Evolutionary conservation across 2,797 vertebrate species (phyloP), one percentile per base, ranked within the genome.

Genomic region (Falco rusticolus): DNA sequence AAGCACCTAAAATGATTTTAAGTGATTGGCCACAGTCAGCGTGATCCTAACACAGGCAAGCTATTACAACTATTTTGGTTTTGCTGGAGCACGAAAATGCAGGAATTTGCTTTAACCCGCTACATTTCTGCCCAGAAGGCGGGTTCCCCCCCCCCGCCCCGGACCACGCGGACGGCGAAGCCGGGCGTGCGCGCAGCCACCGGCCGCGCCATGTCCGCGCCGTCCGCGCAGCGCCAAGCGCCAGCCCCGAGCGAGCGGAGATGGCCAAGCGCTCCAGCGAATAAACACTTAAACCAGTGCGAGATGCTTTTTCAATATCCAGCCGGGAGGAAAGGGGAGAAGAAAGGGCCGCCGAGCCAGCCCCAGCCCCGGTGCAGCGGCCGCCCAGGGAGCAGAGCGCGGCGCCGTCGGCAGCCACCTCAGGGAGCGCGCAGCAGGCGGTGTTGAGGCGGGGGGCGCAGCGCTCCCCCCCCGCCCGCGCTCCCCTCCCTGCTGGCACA

Each of bases 271-370:
- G 4, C 3, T 3, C 17, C 34, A 11, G 9, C 16, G 61, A 65
- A 24, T 1, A 7, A 3, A 11, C 43, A 3, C 4, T 5, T 9
- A 4, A 39, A 56, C 4, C 1, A 15, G 6, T 0, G 16, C 4
- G 3, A 15, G 37, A 8, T 0, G 7, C 20, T 0, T 10, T 26
- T 29, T 1, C 34, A 5, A 0, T 0, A 26, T 0, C 25, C 11
- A 18, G 9, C 17, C 9, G 2, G n/a, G 9, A 53, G 7, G 5
- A 26, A 13, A 5, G 4, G 18, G 4, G 6, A 16, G 1, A 18
- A 1, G 33, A 6, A 1, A 2, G 0, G 11, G 39, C 16, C 5
- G 2, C 13, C 1, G 26, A 34, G 7, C 0, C 59, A 20, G 29
- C 18, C 17, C 1, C 41, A 16, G 39, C 13, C 34, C 14, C 28